A percentile compares a stretch with the other conserved stretches of the same genome.
These are phyloP conservation scores for Sebastes trivittatus DNA, from an alignment of 2,797 vertebrate species.

Conservation along the genomic window DNA sequence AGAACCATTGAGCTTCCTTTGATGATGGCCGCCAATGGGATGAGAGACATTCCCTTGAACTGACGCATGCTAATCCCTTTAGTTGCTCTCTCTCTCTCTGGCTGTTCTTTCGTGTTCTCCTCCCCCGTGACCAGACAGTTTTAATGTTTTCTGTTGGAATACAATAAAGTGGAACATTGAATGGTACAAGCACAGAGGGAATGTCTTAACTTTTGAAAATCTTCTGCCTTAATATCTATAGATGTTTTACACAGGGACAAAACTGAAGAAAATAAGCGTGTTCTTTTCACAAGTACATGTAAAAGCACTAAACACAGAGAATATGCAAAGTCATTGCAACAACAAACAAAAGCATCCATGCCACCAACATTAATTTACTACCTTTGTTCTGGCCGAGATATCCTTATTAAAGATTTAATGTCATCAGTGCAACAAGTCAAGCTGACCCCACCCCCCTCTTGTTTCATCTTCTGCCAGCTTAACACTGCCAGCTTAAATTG, in stretches of 20 bases:
- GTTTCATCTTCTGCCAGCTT: constrained; percentile 17
- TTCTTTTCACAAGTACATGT: neutral
- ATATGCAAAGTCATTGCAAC: neutral
- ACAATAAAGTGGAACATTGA: constrained; percentile 23
- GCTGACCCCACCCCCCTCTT: neutral
- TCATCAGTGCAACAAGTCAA: constrained; percentile 27
- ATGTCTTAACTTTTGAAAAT: neutral
- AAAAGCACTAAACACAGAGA: neutral
- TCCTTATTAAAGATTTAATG: constrained; percentile 19
- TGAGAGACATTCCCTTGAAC: constrained; percentile 65
- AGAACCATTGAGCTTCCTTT: constrained; percentile 46
- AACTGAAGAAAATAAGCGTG: neutral
- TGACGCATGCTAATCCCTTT: constrained; percentile 85
- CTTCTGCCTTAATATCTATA: neutral
- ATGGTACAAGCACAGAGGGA: constrained; percentile 7
- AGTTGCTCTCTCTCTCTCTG: constrained; percentile 48
- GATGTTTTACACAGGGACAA: neutral
- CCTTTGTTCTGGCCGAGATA: neutral
- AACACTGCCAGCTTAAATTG: constrained; percentile 41
- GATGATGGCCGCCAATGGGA: constrained; percentile 56
- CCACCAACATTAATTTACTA: neutral
- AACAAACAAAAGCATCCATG: neutral
- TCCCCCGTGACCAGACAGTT: neutral
- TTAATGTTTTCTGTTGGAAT: constrained; percentile 14
- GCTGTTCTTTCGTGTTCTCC: constrained; percentile 20